Conservation (phyloP, 1,140 invertebrate genomes). For the Eurosta solidaginis region DNA sequence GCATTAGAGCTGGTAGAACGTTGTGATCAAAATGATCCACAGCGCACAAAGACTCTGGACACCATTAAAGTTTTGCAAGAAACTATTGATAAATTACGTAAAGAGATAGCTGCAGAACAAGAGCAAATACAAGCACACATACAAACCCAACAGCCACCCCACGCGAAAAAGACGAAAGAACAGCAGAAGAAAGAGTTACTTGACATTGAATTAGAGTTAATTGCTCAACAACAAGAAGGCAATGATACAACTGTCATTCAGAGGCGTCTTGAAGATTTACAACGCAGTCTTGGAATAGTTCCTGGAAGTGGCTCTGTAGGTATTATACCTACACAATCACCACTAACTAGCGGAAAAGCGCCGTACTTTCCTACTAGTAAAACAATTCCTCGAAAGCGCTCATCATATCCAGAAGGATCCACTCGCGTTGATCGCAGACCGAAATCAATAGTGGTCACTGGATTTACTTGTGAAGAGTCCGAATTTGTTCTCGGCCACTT, state of each 20-base stretch:
- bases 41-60: constrained; percentile 46
- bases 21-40: constrained; percentile 51
- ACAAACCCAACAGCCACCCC: constrained; percentile 37
- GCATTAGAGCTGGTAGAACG: constrained; percentile 54
- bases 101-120: constrained; percentile 56
- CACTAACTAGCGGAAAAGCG: background rate
- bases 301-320: constrained; percentile 6
- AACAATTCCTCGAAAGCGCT: constrained; percentile 39
- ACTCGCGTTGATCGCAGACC: constrained; percentile 56
- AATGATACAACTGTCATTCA: constrained; percentile 57
- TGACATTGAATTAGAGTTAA: constrained; percentile 57
- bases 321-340: constrained; percentile 26
- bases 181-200: constrained; percentile 59
- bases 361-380: constrained; percentile 28
- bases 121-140: constrained; percentile 57
- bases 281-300: constrained; percentile 48
- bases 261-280: constrained; percentile 55
- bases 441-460: constrained; percentile 54
- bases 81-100: constrained; percentile 54
- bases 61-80: constrained; percentile 56
- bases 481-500: constrained; percentile 58
- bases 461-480: constrained; percentile 54
- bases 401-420: constrained; percentile 49
- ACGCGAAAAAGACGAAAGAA: constrained; percentile 54
- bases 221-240: constrained; percentile 58